Evolutionary conservation across 2,888 invertebrate genomes (phyloP).

Genomic region (Eupithecia centaureata): DNA sequence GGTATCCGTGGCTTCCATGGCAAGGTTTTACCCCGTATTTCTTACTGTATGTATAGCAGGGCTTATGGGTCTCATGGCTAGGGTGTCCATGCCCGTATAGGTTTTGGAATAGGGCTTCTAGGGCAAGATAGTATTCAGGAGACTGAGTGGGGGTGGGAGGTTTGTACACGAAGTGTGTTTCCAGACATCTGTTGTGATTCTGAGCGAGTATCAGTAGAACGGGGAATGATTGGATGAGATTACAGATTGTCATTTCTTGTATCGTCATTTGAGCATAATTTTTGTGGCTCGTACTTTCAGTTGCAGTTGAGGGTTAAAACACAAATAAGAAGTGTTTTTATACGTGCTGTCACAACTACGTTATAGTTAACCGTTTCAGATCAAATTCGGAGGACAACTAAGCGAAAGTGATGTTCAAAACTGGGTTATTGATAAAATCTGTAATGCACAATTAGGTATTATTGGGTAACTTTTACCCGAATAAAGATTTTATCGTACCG

Average conservation of each 20-base stretch:
- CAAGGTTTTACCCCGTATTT: constrained; percentile 33
- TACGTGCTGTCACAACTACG: neutral
- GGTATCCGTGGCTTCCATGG: constrained; percentile 9
- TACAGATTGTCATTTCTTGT: constrained; percentile 66
- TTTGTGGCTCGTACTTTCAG: neutral
- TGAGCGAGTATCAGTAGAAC: constrained; percentile 74
- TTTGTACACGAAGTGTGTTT: constrained; percentile 71
- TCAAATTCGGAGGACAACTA: constrained; percentile 39
- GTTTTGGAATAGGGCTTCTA: constrained; percentile 68
- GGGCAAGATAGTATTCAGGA: constrained; percentile 74
- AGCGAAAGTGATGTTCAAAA: constrained; percentile 29
- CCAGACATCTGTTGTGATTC: constrained; percentile 66
- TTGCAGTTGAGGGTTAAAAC: neutral
- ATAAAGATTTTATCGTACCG: neutral
- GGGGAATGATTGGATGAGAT: constrained; percentile 71
- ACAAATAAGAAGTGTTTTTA: neutral
- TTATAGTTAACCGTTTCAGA: constrained; percentile 11
- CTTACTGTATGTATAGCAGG: constrained; percentile 26
- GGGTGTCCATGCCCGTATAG: constrained; percentile 53
- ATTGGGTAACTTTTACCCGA: constrained; percentile 34
- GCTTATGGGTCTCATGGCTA: constrained; percentile 13
- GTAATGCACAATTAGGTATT: constrained; percentile 26
- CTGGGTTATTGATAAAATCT: constrained; percentile 54
- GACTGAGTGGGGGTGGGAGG: constrained; percentile 72
- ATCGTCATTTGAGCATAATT: constrained; percentile 61